A percentile compares a stretch with the other conserved stretches of the same genome.
Conservation (phyloP, 2,888 invertebrate genomes). For the Xylota segnis region DNA sequence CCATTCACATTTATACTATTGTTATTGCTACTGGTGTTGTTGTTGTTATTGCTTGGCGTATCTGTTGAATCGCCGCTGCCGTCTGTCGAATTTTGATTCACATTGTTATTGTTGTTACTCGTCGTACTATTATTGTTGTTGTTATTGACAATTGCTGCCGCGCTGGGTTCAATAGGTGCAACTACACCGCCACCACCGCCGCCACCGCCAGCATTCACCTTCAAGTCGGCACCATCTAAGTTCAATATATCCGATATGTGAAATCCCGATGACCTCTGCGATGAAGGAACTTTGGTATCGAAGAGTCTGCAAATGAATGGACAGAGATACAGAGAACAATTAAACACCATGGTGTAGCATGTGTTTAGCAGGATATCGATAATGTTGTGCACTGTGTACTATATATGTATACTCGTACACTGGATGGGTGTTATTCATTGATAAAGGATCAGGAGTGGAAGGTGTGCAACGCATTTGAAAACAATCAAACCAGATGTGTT, state of each 20-base stretch:
- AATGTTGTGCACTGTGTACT: slow-evolving; percentile 46
- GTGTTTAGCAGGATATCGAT: slow-evolving; percentile 55
- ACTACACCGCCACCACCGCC: slow-evolving; percentile 25
- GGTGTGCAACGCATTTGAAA: slow-evolving; percentile 34
- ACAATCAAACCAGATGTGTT: slow-evolving; percentile 62
- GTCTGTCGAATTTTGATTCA: slow-evolving; percentile 73
- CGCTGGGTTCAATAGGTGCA: slow-evolving; percentile 34
- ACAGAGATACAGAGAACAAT: slow-evolving; percentile 62
- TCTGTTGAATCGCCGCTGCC: slow-evolving; percentile 70
- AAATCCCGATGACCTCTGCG: slow-evolving; percentile 92
- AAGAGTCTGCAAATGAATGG: slow-evolving; percentile 87
- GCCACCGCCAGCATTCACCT: slow-evolving; percentile 80
- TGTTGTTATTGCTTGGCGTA: slow-evolving; percentile 77
- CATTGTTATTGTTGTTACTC: slow-evolving; percentile 67
- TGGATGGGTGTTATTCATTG: slow-evolving; percentile 72
- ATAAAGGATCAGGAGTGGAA: slow-evolving; percentile 78
- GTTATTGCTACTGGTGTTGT: slow-evolving; percentile 64
- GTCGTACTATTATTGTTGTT: slow-evolving; percentile 72
- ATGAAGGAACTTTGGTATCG: slow-evolving; percentile 87
- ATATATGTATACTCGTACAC: slow-evolving; percentile 1
- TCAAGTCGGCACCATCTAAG: slow-evolving; percentile 88
- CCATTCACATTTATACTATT: slow-evolving; percentile 73
- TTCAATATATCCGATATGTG: slow-evolving; percentile 97
- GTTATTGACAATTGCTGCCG: slow-evolving; percentile 67
- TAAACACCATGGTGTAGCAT: slow-evolving; percentile 24